phyloP scores from a whole-genome alignment of 2,888 invertebrate species.

The Pilophorus perplexus region DNA sequence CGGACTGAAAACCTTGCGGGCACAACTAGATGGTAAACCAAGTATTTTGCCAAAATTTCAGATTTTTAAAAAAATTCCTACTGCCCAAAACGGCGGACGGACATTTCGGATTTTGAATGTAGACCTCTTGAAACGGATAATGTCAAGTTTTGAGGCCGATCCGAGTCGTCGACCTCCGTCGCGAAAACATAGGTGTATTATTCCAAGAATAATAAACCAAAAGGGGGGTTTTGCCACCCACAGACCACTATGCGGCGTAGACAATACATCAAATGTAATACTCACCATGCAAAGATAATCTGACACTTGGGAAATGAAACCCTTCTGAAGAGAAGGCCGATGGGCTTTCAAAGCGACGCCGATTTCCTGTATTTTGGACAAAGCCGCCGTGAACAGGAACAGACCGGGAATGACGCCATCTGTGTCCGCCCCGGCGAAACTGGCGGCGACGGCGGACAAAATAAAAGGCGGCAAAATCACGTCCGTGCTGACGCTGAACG shows the following conservation, averaged over 20 bases:
- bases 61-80: too few relatives aligned
- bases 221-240: too few relatives aligned
- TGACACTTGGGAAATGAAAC: constrained; percentile 2
- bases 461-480: constrained; percentile 4
- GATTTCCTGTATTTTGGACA: constrained; percentile 15
- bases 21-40: too few relatives aligned
- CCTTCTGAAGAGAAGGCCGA: not conserved
- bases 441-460: not conserved
- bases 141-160: too few relatives aligned
- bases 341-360: not conserved
- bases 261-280: not conserved
- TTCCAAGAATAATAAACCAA: not conserved
- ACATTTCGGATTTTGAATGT: too few relatives aligned
- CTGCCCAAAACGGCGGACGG: too few relatives aligned
- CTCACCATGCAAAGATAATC: constrained; percentile 17
- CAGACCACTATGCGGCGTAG: not conserved
- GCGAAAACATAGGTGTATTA: not conserved
- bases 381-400: not conserved
- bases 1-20: too few relatives aligned
- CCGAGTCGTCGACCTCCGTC: too few relatives aligned
- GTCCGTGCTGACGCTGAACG: not conserved
- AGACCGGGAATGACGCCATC: not conserved
- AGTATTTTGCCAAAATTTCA: too few relatives aligned
- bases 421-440: not conserved
- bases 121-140: too few relatives aligned